phyloP scores from a whole-genome alignment of 2,888 invertebrate genomes.

The Palloptera scutellata region DNA sequence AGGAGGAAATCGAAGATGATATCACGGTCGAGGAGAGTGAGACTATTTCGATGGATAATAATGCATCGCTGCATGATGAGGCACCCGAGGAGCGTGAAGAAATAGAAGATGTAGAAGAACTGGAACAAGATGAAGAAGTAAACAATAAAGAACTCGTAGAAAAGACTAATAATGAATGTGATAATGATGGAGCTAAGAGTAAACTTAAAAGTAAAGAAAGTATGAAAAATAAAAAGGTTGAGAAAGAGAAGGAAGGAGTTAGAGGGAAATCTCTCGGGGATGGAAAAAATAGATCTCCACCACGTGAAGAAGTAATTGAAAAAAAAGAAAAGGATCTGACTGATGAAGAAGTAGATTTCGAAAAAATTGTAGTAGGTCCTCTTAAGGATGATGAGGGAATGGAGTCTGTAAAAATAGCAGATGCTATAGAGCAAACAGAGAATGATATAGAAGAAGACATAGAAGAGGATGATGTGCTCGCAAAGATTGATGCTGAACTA shows the following conservation, averaged over 20 bases:
- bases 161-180: slow-evolving; percentile 28
- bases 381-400: slow-evolving; percentile 15
- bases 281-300: not conserved
- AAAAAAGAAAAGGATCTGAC: not conserved
- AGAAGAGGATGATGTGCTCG: slow-evolving; percentile 39
- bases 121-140: slow-evolving; percentile 28
- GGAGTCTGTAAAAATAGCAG: slow-evolving; percentile 21
- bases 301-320: not conserved
- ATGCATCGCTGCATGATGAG: slow-evolving; percentile 41
- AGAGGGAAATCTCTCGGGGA: not conserved
- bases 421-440: slow-evolving; percentile 12
- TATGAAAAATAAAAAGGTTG: slow-evolving; percentile 27
- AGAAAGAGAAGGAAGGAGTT: not conserved
- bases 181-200: slow-evolving; percentile 32
- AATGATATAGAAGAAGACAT: slow-evolving; percentile 19
- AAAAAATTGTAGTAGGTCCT: not conserved
- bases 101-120: slow-evolving; percentile 2
- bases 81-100: slow-evolving; percentile 14
- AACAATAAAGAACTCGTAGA: slow-evolving; percentile 33
- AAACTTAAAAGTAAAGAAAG: slow-evolving; percentile 35
- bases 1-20: slow-evolving; percentile 35
- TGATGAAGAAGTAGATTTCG: slow-evolving; percentile 6
- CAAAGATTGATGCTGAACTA: slow-evolving; percentile 41
- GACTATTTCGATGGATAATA: slow-evolving; percentile 46
- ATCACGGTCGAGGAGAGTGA: slow-evolving; percentile 43